Evolutionary conservation across 1,140 invertebrate species (phyloP).

Genomic region (Ostrea edulis): DNA sequence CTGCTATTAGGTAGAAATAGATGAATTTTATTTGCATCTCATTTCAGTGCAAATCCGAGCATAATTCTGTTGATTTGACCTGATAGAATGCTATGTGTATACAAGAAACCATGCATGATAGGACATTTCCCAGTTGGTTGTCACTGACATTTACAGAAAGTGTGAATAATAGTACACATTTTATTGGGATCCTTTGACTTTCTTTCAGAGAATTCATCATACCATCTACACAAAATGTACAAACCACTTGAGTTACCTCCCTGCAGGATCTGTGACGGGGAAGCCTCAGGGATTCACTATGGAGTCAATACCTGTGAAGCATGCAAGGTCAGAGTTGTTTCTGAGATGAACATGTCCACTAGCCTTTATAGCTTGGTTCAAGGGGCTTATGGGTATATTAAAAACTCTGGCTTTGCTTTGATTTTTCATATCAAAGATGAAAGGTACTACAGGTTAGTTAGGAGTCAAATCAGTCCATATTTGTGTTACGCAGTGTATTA

Average conservation of each 20-base stretch:
- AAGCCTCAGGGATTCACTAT: constrained; percentile 80
- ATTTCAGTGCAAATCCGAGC: too few species aligned
- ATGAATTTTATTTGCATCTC: too few species aligned
- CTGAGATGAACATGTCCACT: constrained; percentile 8
- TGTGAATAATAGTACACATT: too few species aligned
- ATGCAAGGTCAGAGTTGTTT: constrained; percentile 74
- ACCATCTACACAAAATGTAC: constrained; percentile 10
- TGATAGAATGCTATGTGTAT: too few species aligned
- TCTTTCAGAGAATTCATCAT: background rate
- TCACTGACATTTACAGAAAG: too few species aligned
- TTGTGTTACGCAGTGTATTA: background rate
- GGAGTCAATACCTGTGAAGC: constrained; percentile 81
- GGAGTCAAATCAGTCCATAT: background rate
- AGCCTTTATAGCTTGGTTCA: background rate
- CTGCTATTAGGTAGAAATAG: too few species aligned
- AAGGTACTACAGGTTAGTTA: background rate
- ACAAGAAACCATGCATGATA: too few species aligned
- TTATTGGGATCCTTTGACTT: too few species aligned
- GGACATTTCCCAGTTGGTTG: too few species aligned
- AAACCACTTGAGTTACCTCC: constrained; percentile 66
- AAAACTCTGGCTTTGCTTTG: background rate
- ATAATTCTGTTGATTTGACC: too few species aligned
- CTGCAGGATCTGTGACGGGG: constrained; percentile 80
- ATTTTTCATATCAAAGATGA: background rate
- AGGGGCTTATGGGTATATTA: constrained; percentile 5